Base-by-base conservation (phyloP, 2,797 vertebrate species). In the Anguilla megastoma region DNA sequence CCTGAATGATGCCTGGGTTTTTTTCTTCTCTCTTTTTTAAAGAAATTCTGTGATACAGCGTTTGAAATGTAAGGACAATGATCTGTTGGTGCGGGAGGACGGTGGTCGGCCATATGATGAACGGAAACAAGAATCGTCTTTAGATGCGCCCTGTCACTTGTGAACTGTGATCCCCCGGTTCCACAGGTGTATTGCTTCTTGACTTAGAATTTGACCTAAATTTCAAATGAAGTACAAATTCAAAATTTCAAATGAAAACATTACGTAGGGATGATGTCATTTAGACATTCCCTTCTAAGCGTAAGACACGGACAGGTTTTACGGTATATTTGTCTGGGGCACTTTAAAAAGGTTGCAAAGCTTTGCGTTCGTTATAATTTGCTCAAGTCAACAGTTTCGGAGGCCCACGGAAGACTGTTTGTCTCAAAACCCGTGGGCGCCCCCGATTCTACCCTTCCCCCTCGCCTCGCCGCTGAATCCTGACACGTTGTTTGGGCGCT, bases 381-480 rank as follows among this genome's bases (percentile, higher is more conserved):
- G 21, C 66, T 86, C 9, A 33, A 88, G 52, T 76, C 84, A 88
- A 30, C 36, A 2, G 6, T 45, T 16, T 5, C 74, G 48, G 66
- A 5, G 10, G 58, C 41, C 41, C 48, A 50, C 21, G 4, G 30
- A 30, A 24, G 24, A 80, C 36, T 45, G 45, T 86, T 86, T 84
- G 48, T 86, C 14, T 84, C 41, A 71, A 82, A 89, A 84, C 88
- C 30, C 30, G 71, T 41, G 27, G 36, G 18, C 86, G 85, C 48
- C 86, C 63, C 50, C 58, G 52, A 80, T 4, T 58, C 48, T 54
- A 21, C 36, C 84, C 89, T 88, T 89, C 90, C 85, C 87, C 85
- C 90, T 91, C 92, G 93, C 90, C 90, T 45, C 58, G 92, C 90
- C 89, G 89, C 90, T 87, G 84, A 88, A 89, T 92, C 91, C 91